Base-by-base conservation (phyloP, 2,797 vertebrate genomes). In the Myripristis jacobus region DNA sequence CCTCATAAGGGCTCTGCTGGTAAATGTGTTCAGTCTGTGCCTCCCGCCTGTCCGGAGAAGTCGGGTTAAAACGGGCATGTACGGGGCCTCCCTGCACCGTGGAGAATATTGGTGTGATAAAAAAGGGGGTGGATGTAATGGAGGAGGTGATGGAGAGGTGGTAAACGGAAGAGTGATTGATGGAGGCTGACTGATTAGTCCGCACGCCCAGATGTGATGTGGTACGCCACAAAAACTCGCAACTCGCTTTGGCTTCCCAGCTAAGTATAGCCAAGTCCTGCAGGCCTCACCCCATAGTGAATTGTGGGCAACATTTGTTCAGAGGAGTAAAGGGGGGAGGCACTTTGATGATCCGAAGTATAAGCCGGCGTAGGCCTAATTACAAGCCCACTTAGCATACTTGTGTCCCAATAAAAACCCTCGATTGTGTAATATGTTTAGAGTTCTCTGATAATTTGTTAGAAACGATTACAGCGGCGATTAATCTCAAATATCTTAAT, bases 21-120 rank as follows among this genome's bases (percentile, higher is more conserved):
- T 97, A 97, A 97, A 97, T 95, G 96, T 95, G 95, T 95, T 95
- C 94, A 95, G 95, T 96, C 95, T 96, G 94, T 94, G 94, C 93
- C 93, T 93, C 74, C 81, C 47, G 94, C 93, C 92, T 81, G 80
- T 80, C 74, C 78, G 51, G 43, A 80, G 74, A 66, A 82, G 83
- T 77, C 70, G 66, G 55, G 77, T 87, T 84, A 74, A 81, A 87
- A 74, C 63, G 76, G 73, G 54, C 79, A 77, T 75, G 68, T 58
- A 66, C 38, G 66, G 63, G 79, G 62, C 72, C 82, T 83, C 72
- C 56, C 70, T 56, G 77, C 74, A 27, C 61, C 43, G 43, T 44
- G 44, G 51, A 79, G 57, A 84, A 69, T 54, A 82, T 70, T 21
- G 52, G 57, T 84, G 77, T 82, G 75, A 85, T 82, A 46, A 51